Evolutionary conservation across 2,888 invertebrate genomes (phyloP), one percentile per base, ranked within the genome.

Genomic region (Agonopterix heracliana): DNA sequence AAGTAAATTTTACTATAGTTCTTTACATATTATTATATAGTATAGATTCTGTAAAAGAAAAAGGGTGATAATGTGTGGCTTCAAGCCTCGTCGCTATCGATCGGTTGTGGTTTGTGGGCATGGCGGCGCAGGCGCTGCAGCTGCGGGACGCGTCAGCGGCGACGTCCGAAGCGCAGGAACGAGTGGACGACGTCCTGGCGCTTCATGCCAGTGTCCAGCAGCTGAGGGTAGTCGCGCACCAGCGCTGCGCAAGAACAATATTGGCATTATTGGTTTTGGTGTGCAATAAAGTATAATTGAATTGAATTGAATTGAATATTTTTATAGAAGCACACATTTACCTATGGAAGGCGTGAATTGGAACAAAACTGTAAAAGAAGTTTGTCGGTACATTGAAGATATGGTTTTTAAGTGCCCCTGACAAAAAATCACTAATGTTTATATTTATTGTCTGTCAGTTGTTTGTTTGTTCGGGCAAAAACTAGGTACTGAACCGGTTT

Each of bases 121-220:
- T 47, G 38, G 54, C 55, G 56, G 63, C 61, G 59, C 41, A 52
- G 51, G 53, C 58, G 65, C 61, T 54, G 61, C 61, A 60, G 48
- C 55, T 43, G 55, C 56, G 61, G 52, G 56, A 50, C 63, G 61
- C 60, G 81, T 87, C 92, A 93, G 90, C 94, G 93, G 74, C 94
- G 92, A 75, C 94, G 92, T 49, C 96, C 96, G 78, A 96, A 96
- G 68, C 96, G 93, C 64, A 96, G 91, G 88, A 96, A 96, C 49
- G 96, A 95, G 82, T 96, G 96, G 67, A 96, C 96, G 45, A 96
- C 94, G 83, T 96, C 96, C 71, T 96, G 96, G 54, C 96, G 91
- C 81, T 96, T 96, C 68, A 92, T 92, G 56, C 93, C 94, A 57
- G 91, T 91, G 83, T 93, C 92, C 47, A 89, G 71, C 4, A 89